Conservation (phyloP, 2,113 vertebrate species). For the Lutjanus erythropterus region DNA sequence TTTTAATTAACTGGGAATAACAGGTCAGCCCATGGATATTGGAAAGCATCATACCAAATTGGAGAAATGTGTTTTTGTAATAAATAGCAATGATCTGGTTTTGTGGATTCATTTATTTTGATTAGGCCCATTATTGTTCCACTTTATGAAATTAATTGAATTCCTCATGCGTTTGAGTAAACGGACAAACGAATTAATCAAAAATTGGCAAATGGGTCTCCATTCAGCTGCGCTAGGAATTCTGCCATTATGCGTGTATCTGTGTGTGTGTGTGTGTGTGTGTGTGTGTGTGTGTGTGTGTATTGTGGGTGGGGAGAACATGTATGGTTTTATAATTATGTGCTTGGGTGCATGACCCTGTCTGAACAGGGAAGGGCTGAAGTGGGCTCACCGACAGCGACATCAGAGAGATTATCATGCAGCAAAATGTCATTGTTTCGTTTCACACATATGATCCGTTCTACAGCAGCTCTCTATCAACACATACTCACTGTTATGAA, state of each 20-base stretch:
- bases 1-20: conserved; percentile 68
- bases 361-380: conserved; percentile 37
- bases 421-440: conserved; percentile 24
- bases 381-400: conserved; percentile 41
- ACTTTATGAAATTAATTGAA: conserved; percentile 81
- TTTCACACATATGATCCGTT: neutral
- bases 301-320: conserved; percentile 27
- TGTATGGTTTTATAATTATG: conserved; percentile 47
- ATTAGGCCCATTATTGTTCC: conserved; percentile 78
- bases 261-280: conserved; percentile 26
- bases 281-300: conserved; percentile 42
- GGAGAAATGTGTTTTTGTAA: conserved; percentile 72
- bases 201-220: conserved; percentile 70
- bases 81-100: conserved; percentile 77
- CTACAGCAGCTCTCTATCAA: neutral
- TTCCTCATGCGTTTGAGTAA: conserved; percentile 72
- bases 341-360: conserved; percentile 28
- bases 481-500: neutral
- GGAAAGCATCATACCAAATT: conserved; percentile 59
- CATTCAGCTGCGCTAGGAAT: conserved; percentile 51
- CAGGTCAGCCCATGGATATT: conserved; percentile 62
- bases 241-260: conserved; percentile 32
- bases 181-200: conserved; percentile 79
- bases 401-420: conserved; percentile 32
- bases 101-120: conserved; percentile 82